Evolutionary conservation across 2,113 vertebrate genomes (phyloP), one percentile per base, ranked within the genome.

Genomic region (Ictidomys tridecemlineatus): DNA sequence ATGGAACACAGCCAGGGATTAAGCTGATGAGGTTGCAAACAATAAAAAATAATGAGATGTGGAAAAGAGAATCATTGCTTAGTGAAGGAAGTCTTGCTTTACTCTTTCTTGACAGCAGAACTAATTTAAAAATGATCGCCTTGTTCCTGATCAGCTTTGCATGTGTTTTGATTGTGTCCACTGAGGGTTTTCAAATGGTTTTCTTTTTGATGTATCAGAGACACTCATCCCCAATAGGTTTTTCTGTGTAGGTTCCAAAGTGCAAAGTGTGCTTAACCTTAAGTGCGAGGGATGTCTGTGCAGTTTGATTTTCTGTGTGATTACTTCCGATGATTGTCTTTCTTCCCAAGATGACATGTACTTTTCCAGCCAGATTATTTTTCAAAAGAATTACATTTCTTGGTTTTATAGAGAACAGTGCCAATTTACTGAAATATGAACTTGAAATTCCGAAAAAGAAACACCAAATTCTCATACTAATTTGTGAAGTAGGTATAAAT

Each of bases 361-460:
- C 79, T 90, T 96, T 94, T 85, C 37, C 28, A 84, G 37, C 58
- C 24, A 83, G 86, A 96, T 85, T 93, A 83, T 56, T 92, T 97
- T 93, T 94, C 76, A 83, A 88, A 94, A 84, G 13, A 96, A 83
- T 89, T 86, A 82, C 61, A 45, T 83, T 85, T 17, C 45, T 18
- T 37, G 24, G 18, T 85, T 94, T 77, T 70, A 39, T 5, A 85
- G 37, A 79, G 69, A 70, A 2, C 8, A 16, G 65, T 94, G 48
- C 34, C 16, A 8, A 72, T 78, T 94, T 80, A 69, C 34, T 84
- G 32, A 96, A 97, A 95, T 74, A 34, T 16, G 12, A 93, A 88
- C n/a, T 92, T 83, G 45, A 95, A 84, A 82, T 89, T 96, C 79
- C 94, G 18, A 39, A 72, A 90, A 92, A 91, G 28, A 97, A 97